These are phyloP conservation scores for Onthophagus sagittarius DNA, from an alignment of 2,888 invertebrate species.

Conservation along the genomic window DNA sequence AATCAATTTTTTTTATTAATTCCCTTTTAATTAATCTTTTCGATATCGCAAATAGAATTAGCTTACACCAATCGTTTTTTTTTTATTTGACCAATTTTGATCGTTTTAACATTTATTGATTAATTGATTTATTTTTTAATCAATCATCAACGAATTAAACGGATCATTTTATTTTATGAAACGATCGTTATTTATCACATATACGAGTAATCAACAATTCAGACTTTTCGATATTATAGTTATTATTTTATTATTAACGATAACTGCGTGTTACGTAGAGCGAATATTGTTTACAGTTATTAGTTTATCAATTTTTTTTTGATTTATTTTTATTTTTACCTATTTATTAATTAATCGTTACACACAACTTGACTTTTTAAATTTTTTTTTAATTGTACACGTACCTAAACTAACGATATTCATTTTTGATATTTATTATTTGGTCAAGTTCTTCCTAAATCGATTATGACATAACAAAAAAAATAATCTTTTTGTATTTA, in stretches of 20 bases:
- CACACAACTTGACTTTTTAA: not conserved
- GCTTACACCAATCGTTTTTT: not conserved
- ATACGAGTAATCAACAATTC: slow-evolving; percentile 11
- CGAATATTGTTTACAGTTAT: not conserved
- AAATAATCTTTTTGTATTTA: not conserved
- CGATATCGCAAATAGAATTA: not conserved
- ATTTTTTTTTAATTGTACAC: not conserved
- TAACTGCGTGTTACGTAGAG: not conserved
- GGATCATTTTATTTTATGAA: not conserved
- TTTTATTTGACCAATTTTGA: not conserved
- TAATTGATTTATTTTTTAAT: not conserved
- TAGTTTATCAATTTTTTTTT: not conserved
- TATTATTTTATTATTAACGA: not conserved
- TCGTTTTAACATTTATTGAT: no score
- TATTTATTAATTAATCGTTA: not conserved
- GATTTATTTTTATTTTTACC: not conserved
- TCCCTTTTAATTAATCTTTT: not conserved
- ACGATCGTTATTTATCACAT: slow-evolving; percentile 4
- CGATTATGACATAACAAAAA: not conserved
- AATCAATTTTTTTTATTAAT: not conserved
- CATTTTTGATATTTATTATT: not conserved
- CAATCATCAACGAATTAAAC: not conserved
- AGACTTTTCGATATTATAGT: slow-evolving; percentile 10
- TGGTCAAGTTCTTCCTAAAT: not conserved
- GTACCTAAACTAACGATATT: not conserved